Evolutionary conservation across 2,888 invertebrate species (phyloP), one percentile per base, ranked within the genome.

Genomic region (Caenorhabditis zanzibari): DNA sequence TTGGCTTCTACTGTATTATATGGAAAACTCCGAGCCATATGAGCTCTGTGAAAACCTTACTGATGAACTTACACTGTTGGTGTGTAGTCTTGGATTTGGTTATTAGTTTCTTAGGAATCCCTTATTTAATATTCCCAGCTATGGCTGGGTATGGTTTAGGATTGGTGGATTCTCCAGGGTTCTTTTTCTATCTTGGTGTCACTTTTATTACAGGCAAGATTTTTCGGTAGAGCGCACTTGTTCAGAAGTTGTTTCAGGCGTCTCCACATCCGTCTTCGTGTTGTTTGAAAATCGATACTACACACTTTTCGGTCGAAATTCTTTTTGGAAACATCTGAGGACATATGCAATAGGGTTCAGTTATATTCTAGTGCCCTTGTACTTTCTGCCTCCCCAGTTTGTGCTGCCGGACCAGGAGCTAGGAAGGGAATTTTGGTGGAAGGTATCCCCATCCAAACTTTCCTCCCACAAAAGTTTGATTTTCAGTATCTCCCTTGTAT

Each of bases 131-230:
- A 6, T 16, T 32, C 16, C 32, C 54, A 6, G 54, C 47, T n/a
- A 19, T 75, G 0, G 38, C 44, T 54, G 74, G 74, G 1, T 64
- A 56, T 32, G 56, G 56, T 0, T 54, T 69, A 12, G 69, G 69
- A 16, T 0, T 56, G 1, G 14, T 69, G 1, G 56, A 69, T 1
- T 22, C 56, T 56, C 69, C 69, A 5, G 69, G 41, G 2, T n/a
- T 58, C 3, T 16, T 56, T 1, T 54, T 69, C 16, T 69, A 69
- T 26, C 38, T 32, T 1, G 38, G 41, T 0, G 41, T 69, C 6
- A 69, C 69, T 26, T 26, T 69, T 38, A 41, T 54, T 2, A 22
- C 35, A 16, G 56, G 69, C 56, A 7, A 63, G 1, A 44, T 9
- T n/a, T n/a, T 5, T 47, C 2, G 1, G n/a, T 19, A n/a, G 3